These are phyloP conservation scores for Mastigias papua DNA, from an alignment of 30 jellyfish, hydroid and myxozoan genomes.

Conservation along the genomic window DNA sequence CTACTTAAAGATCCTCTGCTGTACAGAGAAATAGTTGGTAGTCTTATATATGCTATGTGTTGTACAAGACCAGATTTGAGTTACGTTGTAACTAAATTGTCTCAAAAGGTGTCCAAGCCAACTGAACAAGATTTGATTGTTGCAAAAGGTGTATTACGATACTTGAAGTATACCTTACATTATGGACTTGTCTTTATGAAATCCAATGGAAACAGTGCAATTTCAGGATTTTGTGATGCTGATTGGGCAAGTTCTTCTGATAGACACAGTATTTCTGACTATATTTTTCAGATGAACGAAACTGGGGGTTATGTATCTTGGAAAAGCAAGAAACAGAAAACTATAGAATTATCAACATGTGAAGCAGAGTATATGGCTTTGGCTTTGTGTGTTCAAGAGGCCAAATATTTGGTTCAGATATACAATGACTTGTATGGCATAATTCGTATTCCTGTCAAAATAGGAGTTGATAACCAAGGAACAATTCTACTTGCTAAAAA, in stretches of 20 bases:
- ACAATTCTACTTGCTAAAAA: constrained; percentile 12
- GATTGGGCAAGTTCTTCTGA: constrained; percentile 35
- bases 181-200: constrained; percentile 6
- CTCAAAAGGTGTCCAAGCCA: constrained; percentile 37
- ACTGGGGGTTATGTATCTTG: constrained; percentile 37
- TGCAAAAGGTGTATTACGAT: constrained; percentile 30
- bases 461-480: constrained; percentile 16
- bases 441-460: not conserved
- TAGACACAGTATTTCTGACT: constrained; percentile 38
- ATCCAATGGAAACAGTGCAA: not conserved
- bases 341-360: constrained; percentile 54
- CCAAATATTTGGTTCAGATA: constrained; percentile 26
- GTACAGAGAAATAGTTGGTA: constrained; percentile 30
- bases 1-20: constrained; percentile 3
- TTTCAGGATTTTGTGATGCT: constrained; percentile 41
- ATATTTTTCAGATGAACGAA: constrained; percentile 17
- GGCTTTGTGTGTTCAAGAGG: constrained; percentile 33
- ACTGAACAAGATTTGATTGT: constrained; percentile 9
- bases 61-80: constrained; percentile 42
- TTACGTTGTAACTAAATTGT: constrained; percentile 33
- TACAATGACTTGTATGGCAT: constrained; percentile 11
- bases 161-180: constrained; percentile 28
- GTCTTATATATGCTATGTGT: constrained; percentile 14
- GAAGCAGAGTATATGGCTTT: constrained; percentile 53
- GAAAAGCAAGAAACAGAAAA: constrained; percentile 40